Base-by-base conservation (phyloP, 2,797 vertebrate genomes). In the Lophotriccus pileatus region DNA sequence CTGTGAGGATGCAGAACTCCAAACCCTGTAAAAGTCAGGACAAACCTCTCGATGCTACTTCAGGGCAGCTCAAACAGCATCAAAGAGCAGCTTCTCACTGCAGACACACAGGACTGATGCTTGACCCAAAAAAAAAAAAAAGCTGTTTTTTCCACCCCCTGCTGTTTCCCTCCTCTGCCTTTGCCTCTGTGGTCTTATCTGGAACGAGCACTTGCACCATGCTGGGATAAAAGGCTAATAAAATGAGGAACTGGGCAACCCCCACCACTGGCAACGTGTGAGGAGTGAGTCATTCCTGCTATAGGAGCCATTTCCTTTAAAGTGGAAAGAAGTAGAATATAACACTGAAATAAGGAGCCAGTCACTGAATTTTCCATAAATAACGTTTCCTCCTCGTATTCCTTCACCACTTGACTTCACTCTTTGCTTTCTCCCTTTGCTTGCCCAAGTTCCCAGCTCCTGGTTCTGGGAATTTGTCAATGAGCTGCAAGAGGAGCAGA, bases 391-490 rank as follows among this genome's bases (percentile, higher is more conserved):
- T 84, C 49, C 37, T 67, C 22, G 4, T 90, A 36, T 49, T 77
- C 81, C 89, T 70, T 93, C 63, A 90, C 74, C 59, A 43, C 4
- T 19, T 73, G 64, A 74, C 46, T 88, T 76, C 46, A 37, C 66
- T 92, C 91, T 56, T 47, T 64, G 19, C 36, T 87, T 95, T 64
- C 75, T 90, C 88, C 56, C 77, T 70, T 80, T 63, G 49, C 64
- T 37, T 10, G 30, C 85, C 52, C 55, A 58, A 73, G 70, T 95
- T 91, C 79, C 56, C 85, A 88, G 85, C 91, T 97, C 87, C 90
- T 84, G 62, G 43, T 93, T 84, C 69, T 90, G 92, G 79, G 87
- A 83, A 95, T 94, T 94, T 94, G 72, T 95, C 93, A 95, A 73
- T 89, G 95, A 95, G 56, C n/a, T 94, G 73, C 88, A 85, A 39